Conservation (phyloP, 2,797 vertebrate genomes). For the Enteromius unitaeniatus region DNA sequence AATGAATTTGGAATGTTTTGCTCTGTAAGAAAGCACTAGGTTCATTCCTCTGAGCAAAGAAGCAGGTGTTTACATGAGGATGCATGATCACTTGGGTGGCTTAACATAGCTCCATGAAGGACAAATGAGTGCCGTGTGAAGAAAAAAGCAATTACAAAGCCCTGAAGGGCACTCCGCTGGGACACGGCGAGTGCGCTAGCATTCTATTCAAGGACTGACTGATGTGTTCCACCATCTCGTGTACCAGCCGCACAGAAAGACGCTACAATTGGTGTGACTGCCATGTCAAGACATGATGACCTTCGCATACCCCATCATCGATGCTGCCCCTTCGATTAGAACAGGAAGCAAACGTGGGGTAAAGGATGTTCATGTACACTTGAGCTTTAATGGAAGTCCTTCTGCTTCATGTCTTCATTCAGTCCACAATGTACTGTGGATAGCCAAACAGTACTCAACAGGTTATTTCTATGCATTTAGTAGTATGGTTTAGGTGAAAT, state of each 20-base stretch:
- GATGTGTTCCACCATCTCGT: constrained; percentile 22
- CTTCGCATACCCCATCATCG: not conserved
- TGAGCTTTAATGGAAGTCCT: constrained; percentile 3
- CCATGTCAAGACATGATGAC: constrained; percentile 12
- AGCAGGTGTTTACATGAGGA: constrained; percentile 48
- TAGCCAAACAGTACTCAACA: not conserved
- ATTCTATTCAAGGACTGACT: constrained; percentile 31
- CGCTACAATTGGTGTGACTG: not conserved
- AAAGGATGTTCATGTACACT: constrained; percentile 36
- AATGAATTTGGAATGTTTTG: constrained; percentile 6
- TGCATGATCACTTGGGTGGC: constrained; percentile 45
- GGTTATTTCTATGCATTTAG: not conserved
- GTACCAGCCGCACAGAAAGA: constrained; percentile 30
- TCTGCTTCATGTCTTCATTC: constrained; percentile 19
- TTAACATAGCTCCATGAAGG: constrained; percentile 41
- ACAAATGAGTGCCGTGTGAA: constrained; percentile 38
- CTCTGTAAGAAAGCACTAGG: not conserved
- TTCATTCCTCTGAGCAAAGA: not conserved
- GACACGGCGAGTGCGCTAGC: constrained; percentile 17
- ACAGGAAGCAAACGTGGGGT: not conserved
- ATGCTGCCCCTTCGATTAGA: not conserved
- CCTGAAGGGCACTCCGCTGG: constrained; percentile 29
- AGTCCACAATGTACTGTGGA: not conserved
- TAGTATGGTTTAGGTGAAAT: not conserved
- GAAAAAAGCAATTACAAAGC: constrained; percentile 44